Base-by-base conservation (phyloP, 2,797 vertebrate species). In the Pantherophis vulpinus region DNA sequence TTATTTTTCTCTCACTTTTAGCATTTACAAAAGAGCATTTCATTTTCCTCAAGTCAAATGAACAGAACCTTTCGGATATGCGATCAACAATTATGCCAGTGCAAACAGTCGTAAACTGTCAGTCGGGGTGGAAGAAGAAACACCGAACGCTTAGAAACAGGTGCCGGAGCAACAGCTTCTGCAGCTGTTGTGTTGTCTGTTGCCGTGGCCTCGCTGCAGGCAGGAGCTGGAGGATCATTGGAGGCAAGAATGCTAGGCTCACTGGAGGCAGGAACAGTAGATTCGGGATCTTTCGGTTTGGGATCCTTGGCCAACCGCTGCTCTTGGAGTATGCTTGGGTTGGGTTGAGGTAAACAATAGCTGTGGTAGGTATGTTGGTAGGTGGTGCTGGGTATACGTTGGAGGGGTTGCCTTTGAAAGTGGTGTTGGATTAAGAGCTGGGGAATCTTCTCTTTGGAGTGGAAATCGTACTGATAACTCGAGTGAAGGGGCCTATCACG, bases 51-150 rank as follows among this genome's bases (percentile, higher is more conserved):
- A 58, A 58, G 70, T 61, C 89, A 70, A 32, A 91, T 23, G 37
- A 59, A n/a, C 58, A 89, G 47, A 70, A 61, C 16, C 42, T 29
- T 23, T 12, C 47, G 2, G n/a, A 12, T 7, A 27, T 5, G 20
- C 2, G 47, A 3, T 93, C 93, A 91, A 12, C 87, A 93, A 32
- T 66, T 86, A 37, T 92, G 93, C 97, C 97, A 97, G 54, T 93
- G 94, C 11, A 98, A 95, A 93, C 97, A 98, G 87, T 97, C 97
- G 0, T 94, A 97, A 66, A 97, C 97, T 1, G 96, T 97, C 58
- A 93, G 63, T 4, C 55, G 16, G 94, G 95, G 61, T 94, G 90
- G 55, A 92, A 96, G 79, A 60, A 58, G 6, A 54, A n/a, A 20
- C 10, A 2, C 12, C 5, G 63, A 9, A 14, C 16, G 87, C 58